Evolutionary conservation across 2,797 vertebrate species (phyloP).

Genomic region (Leuciscus waleckii): DNA sequence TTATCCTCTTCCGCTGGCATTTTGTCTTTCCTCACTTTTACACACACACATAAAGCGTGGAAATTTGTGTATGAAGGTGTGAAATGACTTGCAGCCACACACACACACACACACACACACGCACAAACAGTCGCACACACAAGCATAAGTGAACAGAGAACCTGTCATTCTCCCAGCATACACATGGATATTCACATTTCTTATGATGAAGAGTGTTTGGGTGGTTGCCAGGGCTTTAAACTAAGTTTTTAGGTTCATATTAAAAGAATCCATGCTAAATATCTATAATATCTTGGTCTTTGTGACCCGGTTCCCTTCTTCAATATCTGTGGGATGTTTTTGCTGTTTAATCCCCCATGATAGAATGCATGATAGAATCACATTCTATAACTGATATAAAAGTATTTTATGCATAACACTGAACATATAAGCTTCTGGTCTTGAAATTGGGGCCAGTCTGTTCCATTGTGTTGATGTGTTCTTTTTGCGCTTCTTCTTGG

Average conservation of each 20-base stretch:
- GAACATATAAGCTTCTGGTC: not conserved
- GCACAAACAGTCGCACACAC: not conserved
- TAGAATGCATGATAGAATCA: not conserved
- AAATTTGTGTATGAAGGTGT: constrained; percentile 26
- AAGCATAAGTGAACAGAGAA: constrained; percentile 4
- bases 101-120: constrained; percentile 10
- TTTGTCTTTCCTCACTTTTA: constrained; percentile 37
- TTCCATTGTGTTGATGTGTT: not conserved
- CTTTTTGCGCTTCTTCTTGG: not conserved
- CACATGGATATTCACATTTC: not conserved
- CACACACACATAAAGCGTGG: constrained; percentile 24
- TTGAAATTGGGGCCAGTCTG: not conserved
- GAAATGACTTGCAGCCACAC: constrained; percentile 29
- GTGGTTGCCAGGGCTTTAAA: not conserved
- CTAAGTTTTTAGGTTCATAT: not conserved
- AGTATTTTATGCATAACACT: not conserved
- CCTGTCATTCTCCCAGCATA: not conserved
- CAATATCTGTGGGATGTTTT: not conserved
- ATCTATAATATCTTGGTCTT: not conserved
- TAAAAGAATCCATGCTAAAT: not conserved
- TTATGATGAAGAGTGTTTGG: not conserved
- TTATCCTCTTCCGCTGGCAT: constrained; percentile 35
- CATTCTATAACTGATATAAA: not conserved
- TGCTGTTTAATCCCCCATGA: not conserved
- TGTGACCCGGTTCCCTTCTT: not conserved